These are phyloP conservation scores for Leptinotarsa juncta DNA, from an alignment of 2,888 invertebrate species.

Conservation along the genomic window DNA sequence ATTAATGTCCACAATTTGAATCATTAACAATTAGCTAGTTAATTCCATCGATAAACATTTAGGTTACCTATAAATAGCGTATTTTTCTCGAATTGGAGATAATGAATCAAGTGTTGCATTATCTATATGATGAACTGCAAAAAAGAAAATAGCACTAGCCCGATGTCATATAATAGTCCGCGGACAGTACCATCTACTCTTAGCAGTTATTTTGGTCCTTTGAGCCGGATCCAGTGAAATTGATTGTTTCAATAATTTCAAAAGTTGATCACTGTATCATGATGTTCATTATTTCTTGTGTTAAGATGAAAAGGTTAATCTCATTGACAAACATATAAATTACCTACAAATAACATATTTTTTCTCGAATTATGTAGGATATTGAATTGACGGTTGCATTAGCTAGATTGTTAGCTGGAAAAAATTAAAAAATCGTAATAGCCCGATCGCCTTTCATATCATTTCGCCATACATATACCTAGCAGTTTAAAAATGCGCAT, in stretches of 20 bases:
- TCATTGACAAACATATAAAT: neutral
- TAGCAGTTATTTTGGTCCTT: no score
- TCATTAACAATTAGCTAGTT: neutral
- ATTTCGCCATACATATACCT: neutral
- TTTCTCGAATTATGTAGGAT: neutral
- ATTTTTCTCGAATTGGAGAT: neutral
- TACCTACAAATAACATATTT: neutral
- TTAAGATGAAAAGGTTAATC: neutral
- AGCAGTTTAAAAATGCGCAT: neutral
- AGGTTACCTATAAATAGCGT: neutral
- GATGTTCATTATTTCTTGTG: neutral
- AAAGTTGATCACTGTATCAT: neutral
- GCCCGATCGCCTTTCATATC: neutral
- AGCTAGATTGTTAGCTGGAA: neutral
- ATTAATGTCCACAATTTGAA: neutral
- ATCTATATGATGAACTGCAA: neutral
- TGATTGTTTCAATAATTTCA: no score
- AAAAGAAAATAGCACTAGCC: no score
- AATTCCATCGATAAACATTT: slow-evolving; percentile 6
- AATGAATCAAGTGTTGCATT: neutral
- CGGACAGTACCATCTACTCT: no score
- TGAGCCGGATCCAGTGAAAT: no score
- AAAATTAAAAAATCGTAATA: neutral
- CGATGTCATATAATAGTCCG: no score
- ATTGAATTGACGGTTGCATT: neutral